Evolutionary conservation across 2,888 invertebrate species (phyloP), one percentile per base, ranked within the genome.

Genomic region (Drosophila mimica): DNA sequence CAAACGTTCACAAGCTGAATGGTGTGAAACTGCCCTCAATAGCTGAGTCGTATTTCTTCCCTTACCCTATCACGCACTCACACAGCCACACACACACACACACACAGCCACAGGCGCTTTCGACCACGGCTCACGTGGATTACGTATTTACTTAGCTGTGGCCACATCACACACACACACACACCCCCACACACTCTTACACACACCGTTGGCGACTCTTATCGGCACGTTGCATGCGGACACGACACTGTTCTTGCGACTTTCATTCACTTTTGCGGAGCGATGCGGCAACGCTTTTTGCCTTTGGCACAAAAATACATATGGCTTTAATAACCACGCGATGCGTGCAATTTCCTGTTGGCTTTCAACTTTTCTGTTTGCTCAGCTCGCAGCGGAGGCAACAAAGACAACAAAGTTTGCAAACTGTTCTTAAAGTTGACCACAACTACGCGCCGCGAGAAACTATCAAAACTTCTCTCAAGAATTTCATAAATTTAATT

Each of bases 281-380:
- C 34, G 38, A 36, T 17, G 62, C 33, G 57, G 54, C 67, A 46
- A 61, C 46, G 51, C 52, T 79, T 76, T 85, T 75, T 74, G 80
- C 88, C 80, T 72, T 63, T 84, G 74, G 82, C 88, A 74, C 88
- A 89, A 89, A 89, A 89, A 82, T 88, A 83, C 79, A 73, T 88
- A 89, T 82, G 75, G 71, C 90, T 89, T 90, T 84, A 85, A 88
- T 88, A 90, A 88, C 80, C 70, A 60, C 70, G 70, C 58, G 54
- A 62, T 66, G 71, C 74, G 70, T 70, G 77, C 73, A 73, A 66
- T 72, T 86, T 75, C 70, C 68, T 80, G 90, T 80, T 85, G 81
- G 65, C 63, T 73, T 74, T 81, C 67, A 54, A 63, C 65, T 64
- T 63, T 63, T 61, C 68, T 89, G 90, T 83, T 89, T 83, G 67